These are phyloP conservation scores for Eleutherodactylus coqui DNA, from an alignment of 2,797 vertebrate species.

Conservation along the genomic window DNA sequence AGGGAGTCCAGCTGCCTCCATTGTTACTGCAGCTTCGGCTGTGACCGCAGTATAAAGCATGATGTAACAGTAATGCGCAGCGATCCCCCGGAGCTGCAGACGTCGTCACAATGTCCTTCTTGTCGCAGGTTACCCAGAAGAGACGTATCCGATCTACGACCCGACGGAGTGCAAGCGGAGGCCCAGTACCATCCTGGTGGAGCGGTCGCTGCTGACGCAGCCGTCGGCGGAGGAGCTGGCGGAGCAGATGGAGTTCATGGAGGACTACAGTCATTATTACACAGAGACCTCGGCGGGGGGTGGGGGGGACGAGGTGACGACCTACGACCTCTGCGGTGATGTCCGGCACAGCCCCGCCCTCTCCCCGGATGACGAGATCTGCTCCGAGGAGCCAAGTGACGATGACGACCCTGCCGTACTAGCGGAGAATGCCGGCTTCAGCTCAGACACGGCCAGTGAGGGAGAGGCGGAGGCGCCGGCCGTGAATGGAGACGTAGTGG, in stretches of 20 bases:
- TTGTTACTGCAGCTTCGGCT: not conserved
- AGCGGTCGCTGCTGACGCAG: constrained; percentile 74
- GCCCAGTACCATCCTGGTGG: constrained; percentile 76
- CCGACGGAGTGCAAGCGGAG: constrained; percentile 69
- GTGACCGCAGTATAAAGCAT: not conserved
- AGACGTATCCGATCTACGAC: constrained; percentile 87
- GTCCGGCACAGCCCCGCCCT: too few relatives aligned
- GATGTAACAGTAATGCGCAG: not conserved
- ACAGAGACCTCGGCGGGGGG: constrained; percentile 62
- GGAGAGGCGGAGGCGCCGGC: constrained; percentile 72
- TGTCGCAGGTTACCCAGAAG: constrained; percentile 85
- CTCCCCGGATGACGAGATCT: constrained; percentile 72
- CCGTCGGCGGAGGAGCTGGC: constrained; percentile 83
- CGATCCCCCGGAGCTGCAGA: not conserved
- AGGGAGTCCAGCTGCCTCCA: too few relatives aligned
- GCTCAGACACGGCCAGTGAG: constrained; percentile 74
- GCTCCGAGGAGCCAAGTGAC: constrained; percentile 73
- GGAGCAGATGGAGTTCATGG: constrained; percentile 81
- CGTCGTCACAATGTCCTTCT: not conserved
- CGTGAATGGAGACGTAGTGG: constrained; percentile 59
- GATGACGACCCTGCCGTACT: constrained; percentile 86
- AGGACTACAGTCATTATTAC: constrained; percentile 66
- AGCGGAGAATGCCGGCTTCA: constrained; percentile 86
- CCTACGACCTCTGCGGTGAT: not conserved
- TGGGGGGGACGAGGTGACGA: constrained; percentile 48